These are phyloP conservation scores for Dasypus novemcinctus DNA, from an alignment of 2,113 vertebrate genomes.

Conservation along the genomic window DNA sequence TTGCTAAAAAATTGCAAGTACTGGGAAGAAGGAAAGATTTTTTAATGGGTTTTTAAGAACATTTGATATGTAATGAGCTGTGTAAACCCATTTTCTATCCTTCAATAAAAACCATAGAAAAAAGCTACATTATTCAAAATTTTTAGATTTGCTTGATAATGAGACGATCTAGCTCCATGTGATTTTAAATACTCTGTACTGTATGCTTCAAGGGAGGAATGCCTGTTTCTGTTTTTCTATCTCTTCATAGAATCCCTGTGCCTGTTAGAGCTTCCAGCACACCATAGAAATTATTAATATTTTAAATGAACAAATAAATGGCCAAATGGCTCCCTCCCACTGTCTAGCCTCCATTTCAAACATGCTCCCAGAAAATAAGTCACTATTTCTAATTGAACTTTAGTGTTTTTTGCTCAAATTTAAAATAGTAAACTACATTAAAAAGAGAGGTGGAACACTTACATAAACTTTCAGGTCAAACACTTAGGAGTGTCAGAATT, in stretches of 20 bases:
- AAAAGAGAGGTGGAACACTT: background rate
- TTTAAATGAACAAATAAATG: background rate
- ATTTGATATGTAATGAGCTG: background rate
- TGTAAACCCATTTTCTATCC: background rate
- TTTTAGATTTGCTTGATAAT: background rate
- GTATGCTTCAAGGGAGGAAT: background rate
- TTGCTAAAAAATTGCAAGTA: background rate
- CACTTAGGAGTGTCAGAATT: background rate
- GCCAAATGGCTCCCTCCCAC: background rate
- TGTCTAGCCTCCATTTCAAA: background rate
- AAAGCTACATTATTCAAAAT: background rate
- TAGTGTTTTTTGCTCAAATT: background rate
- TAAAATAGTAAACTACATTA: background rate
- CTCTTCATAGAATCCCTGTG: background rate
- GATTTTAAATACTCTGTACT: background rate
- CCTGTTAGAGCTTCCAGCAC: background rate
- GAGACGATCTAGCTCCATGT: background rate
- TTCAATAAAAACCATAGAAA: background rate
- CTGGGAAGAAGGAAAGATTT: background rate
- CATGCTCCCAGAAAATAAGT: background rate
- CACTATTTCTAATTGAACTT: background rate
- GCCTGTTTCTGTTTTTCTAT: background rate
- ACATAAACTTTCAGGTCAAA: background rate
- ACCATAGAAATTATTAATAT: background rate
- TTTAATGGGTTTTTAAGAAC: background rate